Conservation (phyloP, 2,888 invertebrate genomes). For the Melipona beecheii region DNA sequence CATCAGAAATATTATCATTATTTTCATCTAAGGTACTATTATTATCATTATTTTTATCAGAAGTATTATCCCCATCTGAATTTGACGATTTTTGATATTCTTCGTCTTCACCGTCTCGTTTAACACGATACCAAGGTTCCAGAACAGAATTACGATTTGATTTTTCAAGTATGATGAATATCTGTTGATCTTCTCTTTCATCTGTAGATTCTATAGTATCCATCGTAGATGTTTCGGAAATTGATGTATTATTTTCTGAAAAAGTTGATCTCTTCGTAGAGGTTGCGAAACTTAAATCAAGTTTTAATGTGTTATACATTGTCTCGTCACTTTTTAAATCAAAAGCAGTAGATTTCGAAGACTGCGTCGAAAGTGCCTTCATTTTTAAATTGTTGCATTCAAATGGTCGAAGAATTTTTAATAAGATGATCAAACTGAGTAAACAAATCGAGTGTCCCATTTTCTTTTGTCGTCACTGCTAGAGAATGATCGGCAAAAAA, state of each 20-base stretch:
- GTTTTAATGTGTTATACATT: neutral
- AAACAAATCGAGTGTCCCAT: constrained; percentile 6
- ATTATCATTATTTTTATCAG: neutral
- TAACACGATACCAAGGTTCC: constrained; percentile 5
- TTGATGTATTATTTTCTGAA: neutral
- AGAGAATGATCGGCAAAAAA: neutral
- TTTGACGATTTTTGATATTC: neutral
- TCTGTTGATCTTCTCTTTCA: neutral
- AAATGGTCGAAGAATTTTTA: too few relatives aligned
- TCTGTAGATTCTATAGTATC: neutral
- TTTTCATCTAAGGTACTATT: too few relatives aligned
- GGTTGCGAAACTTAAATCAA: neutral
- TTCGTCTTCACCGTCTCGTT: neutral
- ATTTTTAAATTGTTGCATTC: constrained; percentile 7
- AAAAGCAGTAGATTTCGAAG: neutral
- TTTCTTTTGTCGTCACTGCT: neutral
- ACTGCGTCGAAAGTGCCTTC: neutral
- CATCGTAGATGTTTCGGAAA: neutral
- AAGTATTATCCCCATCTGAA: neutral
- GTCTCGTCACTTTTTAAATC: neutral
- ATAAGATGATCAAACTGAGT: constrained; percentile 3
- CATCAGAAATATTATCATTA: neutral
- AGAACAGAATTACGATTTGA: neutral
- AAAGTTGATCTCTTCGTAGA: neutral
- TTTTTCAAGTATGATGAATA: neutral